Percentiles rank a stretch among this genome's conserved stretches.
These are phyloP conservation scores for Anoplophora glabripennis DNA, from an alignment of 1,140 invertebrate genomes.

Conservation along the genomic window DNA sequence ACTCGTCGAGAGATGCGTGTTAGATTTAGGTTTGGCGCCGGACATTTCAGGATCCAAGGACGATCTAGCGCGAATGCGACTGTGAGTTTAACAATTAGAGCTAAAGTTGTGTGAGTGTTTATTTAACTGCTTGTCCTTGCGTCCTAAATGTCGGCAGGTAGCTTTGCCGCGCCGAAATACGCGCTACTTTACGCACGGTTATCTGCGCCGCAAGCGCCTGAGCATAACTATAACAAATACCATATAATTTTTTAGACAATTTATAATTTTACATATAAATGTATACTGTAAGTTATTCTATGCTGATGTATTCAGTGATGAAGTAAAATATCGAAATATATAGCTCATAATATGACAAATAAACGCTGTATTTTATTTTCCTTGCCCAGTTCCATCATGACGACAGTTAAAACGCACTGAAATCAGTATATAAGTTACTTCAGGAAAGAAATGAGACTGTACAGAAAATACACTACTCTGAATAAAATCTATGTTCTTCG, in stretches of 20 bases:
- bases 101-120: constrained; percentile 29
- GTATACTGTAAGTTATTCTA: constrained; percentile 20
- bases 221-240: constrained; percentile 21
- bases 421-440: no score
- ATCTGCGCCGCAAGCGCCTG: constrained; percentile 20
- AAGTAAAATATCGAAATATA: no score
- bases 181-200: constrained; percentile 14
- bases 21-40: background rate
- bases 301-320: background rate
- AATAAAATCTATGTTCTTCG: no score
- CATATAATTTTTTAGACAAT: constrained; percentile 29
- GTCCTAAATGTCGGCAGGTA: constrained; percentile 29
- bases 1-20: background rate
- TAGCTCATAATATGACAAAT: no score
- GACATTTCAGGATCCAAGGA: constrained; percentile 41
- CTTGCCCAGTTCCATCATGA: no score
- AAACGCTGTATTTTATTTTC: no score
- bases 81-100: constrained; percentile 21
- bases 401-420: no score
- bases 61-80: constrained; percentile 36
- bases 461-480: no score
- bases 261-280: constrained; percentile 16
- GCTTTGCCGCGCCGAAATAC: constrained; percentile 11
- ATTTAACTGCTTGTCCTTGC: constrained; percentile 47
- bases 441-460: no score